Base-by-base conservation (phyloP, 2,113 vertebrate genomes). In the Ranitomeya imitator region DNA sequence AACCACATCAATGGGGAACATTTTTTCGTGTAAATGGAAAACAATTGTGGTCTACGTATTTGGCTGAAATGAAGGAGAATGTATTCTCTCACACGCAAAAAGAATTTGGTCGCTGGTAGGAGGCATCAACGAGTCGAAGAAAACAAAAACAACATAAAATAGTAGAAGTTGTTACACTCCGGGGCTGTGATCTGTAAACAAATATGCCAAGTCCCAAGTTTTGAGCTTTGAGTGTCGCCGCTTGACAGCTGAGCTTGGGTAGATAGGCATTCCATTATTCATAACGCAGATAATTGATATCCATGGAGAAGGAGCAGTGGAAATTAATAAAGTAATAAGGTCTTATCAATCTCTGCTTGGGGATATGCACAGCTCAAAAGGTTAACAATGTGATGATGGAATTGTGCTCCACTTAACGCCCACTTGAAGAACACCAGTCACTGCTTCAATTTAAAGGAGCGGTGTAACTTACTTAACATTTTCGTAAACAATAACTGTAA, bases 251-350 rank as follows among this genome's bases (percentile, higher is more conserved):
- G 81, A 63, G 74, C 54, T 54, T n/a, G 51, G 73, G 52, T 85
- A 84, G 60, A 85, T 79, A 31, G 60, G 5, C 77, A 57, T 85
- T 89, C 63, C 81, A 89, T 85, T 84, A 83, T 85, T 89, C 71
- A 89, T 85, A 45, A n/a, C 23, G 15, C 59, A 79, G 82, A 79
- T 89, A 84, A 85, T 85, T 89, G 87, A 89, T 89, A 89, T 79
- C 73, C 87, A 78, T 51, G 16, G 60, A 69, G 81, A 85, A 79
- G 51, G 10, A 79, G 87, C 52, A 85, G 60, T 57, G 61, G 61
- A 79, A 89, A 89, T 89, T 85, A 89, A 85, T 89, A 88, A 89
- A 89, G 85, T 79, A 89, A 89, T 85, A 89, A 69, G 79, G 73
- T 85, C 59, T 79, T 89, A 88, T 89, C 82, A 89, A 79, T 85